phyloP scores from a whole-genome alignment of 2,888 invertebrate species.

The Acanthococcus lagerstroemiae region DNA sequence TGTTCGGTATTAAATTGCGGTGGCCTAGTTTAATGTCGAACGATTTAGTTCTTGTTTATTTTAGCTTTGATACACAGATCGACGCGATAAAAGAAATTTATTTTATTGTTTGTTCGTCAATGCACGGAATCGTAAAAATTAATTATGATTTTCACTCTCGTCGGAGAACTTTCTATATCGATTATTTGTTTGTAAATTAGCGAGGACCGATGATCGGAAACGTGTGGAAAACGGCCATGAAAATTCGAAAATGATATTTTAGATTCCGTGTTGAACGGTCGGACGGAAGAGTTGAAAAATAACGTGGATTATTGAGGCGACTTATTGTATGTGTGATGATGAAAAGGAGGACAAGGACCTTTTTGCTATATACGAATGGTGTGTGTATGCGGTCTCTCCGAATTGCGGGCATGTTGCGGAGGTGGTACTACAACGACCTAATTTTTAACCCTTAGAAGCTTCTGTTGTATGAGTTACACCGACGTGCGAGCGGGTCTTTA shows the following conservation, averaged over 20 bases:
- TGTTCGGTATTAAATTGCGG: not conserved
- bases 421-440: conserved; percentile 25
- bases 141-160: too few relatives aligned
- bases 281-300: not conserved
- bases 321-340: conserved; percentile 13
- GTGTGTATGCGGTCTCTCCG: conserved; percentile 19
- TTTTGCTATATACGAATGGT: conserved; percentile 23
- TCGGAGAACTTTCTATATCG: too few relatives aligned
- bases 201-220: too few relatives aligned
- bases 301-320: not conserved
- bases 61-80: too few relatives aligned
- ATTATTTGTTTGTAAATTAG: too few relatives aligned
- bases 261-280: too few relatives aligned
- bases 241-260: too few relatives aligned
- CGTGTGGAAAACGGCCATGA: too few relatives aligned
- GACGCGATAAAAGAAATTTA: not conserved
- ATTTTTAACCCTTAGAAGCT: conserved; percentile 28
- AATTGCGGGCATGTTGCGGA: conserved; percentile 26
- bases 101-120: too few relatives aligned
- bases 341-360: conserved; percentile 30
- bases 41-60: not conserved
- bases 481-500: not conserved
- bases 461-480: conserved; percentile 14
- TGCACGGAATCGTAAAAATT: too few relatives aligned
- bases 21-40: not conserved